Conservation (phyloP, 2,113 vertebrate genomes). For the Talpa occidentalis region DNA sequence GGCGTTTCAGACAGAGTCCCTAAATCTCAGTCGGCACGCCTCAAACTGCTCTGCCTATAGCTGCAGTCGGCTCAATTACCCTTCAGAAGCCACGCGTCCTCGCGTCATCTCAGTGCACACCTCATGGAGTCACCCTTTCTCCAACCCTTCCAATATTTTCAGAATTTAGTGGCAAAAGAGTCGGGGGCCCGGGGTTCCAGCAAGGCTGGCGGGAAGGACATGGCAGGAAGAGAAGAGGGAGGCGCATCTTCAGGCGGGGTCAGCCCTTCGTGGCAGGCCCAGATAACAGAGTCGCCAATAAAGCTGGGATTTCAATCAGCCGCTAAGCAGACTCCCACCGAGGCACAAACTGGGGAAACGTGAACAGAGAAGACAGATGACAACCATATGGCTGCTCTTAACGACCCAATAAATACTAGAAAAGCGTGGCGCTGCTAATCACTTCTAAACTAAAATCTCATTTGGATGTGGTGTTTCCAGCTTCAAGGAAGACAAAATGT, state of each 20-base stretch:
- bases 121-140: neutral
- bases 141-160: neutral
- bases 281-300: neutral
- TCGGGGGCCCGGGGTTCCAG: neutral
- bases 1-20: too few species aligned
- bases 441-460: neutral
- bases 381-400: slow-evolving; percentile 63
- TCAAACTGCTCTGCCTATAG: neutral
- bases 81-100: too few species aligned
- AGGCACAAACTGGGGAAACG: slow-evolving; percentile 12
- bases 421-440: neutral
- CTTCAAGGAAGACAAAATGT: neutral
- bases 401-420: slow-evolving; percentile 57
- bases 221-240: neutral
- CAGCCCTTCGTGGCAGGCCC: neutral
- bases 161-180: neutral
- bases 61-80: neutral
- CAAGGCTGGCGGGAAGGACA: neutral
- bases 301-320: slow-evolving; percentile 53
- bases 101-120: neutral
- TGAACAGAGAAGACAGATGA: slow-evolving; percentile 27
- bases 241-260: neutral
- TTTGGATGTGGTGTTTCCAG: slow-evolving; percentile 1
- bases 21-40: rapidly evolving
- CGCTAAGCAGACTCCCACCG: slow-evolving; percentile 52